Conservation (phyloP, 2,113 vertebrate genomes). For the Hiodon alosoides region DNA sequence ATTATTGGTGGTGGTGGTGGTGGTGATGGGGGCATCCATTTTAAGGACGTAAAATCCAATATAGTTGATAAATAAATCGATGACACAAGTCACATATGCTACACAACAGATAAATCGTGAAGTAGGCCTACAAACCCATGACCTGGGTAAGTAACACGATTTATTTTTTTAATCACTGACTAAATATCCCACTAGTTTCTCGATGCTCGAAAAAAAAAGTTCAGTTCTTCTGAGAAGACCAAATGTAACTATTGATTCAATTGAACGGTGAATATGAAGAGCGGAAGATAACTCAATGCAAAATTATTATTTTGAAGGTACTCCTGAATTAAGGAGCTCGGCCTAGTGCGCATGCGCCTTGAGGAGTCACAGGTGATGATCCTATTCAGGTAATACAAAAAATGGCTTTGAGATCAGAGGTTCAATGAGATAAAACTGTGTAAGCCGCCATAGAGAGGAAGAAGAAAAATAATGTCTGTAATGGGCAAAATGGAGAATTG, state of each 20-base stretch:
- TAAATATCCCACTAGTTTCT: neutral
- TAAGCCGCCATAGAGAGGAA: constrained; percentile 56
- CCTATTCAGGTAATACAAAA: constrained; percentile 76
- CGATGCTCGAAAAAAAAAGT: neutral
- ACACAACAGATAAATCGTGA: neutral
- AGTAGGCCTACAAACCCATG: no score
- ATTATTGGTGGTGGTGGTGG: no score
- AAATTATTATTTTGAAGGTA: neutral
- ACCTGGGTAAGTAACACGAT: no score
- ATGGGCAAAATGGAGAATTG: constrained; percentile 93
- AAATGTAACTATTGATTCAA: neutral
- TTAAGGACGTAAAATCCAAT: no score
- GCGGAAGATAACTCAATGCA: neutral
- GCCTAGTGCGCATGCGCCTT: constrained; percentile 82
- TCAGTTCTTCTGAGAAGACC: neutral
- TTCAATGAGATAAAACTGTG: constrained; percentile 67
- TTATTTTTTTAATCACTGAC: neutral
- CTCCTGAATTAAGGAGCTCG: constrained; percentile 56
- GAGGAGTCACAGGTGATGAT: constrained; percentile 80
- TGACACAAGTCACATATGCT: neutral
- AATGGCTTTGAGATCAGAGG: constrained; percentile 71
- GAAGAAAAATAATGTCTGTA: constrained; percentile 78
- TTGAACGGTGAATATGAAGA: neutral
- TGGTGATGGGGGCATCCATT: no score
- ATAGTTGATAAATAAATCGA: neutral